Percentiles rank a stretch among this genome's conserved stretches.
Conservation (phyloP, 2,888 invertebrate genomes). For the Mongoloraphidia duomilia region DNA sequence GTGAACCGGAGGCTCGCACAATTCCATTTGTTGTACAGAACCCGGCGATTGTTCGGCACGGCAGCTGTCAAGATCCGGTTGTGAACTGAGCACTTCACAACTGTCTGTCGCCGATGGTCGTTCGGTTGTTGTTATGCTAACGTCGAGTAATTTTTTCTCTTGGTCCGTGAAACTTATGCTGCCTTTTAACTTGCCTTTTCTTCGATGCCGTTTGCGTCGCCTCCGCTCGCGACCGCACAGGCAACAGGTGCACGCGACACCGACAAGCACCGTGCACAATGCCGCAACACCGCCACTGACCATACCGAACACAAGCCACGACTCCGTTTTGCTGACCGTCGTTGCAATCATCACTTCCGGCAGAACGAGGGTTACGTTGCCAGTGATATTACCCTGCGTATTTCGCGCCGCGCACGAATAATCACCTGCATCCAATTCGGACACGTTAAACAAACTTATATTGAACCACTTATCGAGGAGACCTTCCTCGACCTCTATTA, state of each 20-base stretch:
- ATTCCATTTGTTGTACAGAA: constrained; percentile 19
- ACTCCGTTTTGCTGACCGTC: constrained; percentile 57
- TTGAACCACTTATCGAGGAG: constrained; percentile 52
- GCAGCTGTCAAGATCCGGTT: constrained; percentile 26
- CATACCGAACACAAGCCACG: constrained; percentile 55
- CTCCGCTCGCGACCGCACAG: constrained; percentile 34
- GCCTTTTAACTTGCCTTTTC: constrained; percentile 56
- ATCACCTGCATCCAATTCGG: constrained; percentile 67
- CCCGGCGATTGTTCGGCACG: constrained; percentile 7
- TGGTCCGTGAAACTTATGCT: constrained; percentile 77
- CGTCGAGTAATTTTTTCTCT: constrained; percentile 72
- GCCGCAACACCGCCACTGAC: constrained; percentile 55
- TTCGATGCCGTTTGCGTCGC: constrained; percentile 34
- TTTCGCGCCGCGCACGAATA: constrained; percentile 72
- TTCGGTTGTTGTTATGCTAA: constrained; percentile 58
- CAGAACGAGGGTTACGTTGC: constrained; percentile 48
- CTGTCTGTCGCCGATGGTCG: constrained; percentile 43
- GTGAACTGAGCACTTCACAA: constrained; percentile 50
- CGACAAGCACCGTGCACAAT: constrained; percentile 37
- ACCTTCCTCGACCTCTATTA: constrained; percentile 32
- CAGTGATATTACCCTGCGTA: constrained; percentile 41
- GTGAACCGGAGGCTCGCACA: constrained; percentile 27
- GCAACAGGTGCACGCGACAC: constrained; percentile 37
- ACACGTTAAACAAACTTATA: constrained; percentile 68
- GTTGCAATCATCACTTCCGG: constrained; percentile 62